Base-by-base conservation (phyloP, 2,113 vertebrate species). In the Chloropsis cyanopogon region DNA sequence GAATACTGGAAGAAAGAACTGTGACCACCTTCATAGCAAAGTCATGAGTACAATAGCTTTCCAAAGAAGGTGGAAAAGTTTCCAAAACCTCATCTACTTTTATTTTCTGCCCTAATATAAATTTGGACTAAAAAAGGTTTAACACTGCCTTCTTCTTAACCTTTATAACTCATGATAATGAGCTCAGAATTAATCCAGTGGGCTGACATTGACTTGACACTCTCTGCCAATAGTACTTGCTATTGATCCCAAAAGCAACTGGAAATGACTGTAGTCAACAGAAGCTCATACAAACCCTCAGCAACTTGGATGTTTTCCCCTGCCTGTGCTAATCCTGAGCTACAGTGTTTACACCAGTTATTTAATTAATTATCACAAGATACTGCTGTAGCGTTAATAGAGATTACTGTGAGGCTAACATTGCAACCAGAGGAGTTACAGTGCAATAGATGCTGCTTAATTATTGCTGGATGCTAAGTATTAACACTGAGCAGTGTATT, bases 161-260 rank as follows among this genome's bases (percentile, higher is more conserved):
- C 69, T 92, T 95, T 91, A 15, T 86, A 87, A 86, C 80, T 91
- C 50, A 61, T 53, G 71, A 47, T 95, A 95, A 96, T 89, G 75
- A 96, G 75, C 73, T 95, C 86, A 89, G 77, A 73, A 82, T 94
- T 96, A 91, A 97, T 94, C 84, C 42, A 72, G 68, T 1, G 3
- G 23, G 18, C 60, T 95, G 94, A 86, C 82, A 84, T 84, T 83
- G 86, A 59, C 44, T 85, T 76, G 65, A 84, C 72, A 31, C 69
- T 50, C 59, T 80, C 83, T 89, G 59, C 69, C 91, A 37, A 37
- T 37, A 89, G 81, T 50, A 61, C 59, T 88, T 85, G 77, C 39
- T 89, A 85, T 84, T 87, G 92, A 91, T 96, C 71, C 77, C 70
- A 61, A 94, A 84, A 71, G 63, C 64, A 89, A 87, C 22, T 84